Evolutionary conservation across 2,888 invertebrate genomes (phyloP).

Genomic region (Napeogenes inachia): DNA sequence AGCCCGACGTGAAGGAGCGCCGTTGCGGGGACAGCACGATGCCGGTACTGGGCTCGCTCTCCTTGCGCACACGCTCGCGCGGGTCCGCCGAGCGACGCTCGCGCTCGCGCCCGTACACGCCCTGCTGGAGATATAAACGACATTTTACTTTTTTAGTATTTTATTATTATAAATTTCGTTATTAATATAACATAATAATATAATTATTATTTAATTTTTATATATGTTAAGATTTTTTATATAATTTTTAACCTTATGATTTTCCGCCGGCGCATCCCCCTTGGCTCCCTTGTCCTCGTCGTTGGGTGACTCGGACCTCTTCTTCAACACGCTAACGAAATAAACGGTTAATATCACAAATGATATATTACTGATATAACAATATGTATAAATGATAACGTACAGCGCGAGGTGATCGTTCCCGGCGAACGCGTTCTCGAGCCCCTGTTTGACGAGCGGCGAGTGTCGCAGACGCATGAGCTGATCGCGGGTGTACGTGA

Average conservation of each 20-base stretch:
- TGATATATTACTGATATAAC: background rate
- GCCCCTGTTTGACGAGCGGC: conserved; percentile 83
- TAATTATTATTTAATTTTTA: background rate
- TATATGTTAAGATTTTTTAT: background rate
- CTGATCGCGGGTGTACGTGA: conserved; percentile 81
- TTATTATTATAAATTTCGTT: too few relatives aligned
- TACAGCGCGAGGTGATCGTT: conserved; percentile 64
- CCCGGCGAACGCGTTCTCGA: conserved; percentile 79
- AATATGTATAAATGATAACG: conserved; percentile 34
- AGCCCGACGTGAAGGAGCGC: conserved; percentile 90
- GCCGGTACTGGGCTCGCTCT: conserved; percentile 81
- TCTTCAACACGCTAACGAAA: conserved; percentile 60
- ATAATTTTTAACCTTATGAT: conserved; percentile 65
- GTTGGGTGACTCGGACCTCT: conserved; percentile 77
- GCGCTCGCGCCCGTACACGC: conserved; percentile 57
- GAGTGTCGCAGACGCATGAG: conserved; percentile 83
- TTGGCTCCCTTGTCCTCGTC: conserved; percentile 78
- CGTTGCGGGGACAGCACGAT: conserved; percentile 92
- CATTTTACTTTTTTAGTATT: background rate
- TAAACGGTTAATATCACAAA: background rate
- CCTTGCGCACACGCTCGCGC: conserved; percentile 87
- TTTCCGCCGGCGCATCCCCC: conserved; percentile 71
- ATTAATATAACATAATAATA: background rate
- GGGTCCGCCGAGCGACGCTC: conserved; percentile 80
- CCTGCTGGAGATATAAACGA: conserved; percentile 18